Evolutionary conservation across 2,888 invertebrate species (phyloP).

Genomic region (Mesorhabditis spiculigera): DNA sequence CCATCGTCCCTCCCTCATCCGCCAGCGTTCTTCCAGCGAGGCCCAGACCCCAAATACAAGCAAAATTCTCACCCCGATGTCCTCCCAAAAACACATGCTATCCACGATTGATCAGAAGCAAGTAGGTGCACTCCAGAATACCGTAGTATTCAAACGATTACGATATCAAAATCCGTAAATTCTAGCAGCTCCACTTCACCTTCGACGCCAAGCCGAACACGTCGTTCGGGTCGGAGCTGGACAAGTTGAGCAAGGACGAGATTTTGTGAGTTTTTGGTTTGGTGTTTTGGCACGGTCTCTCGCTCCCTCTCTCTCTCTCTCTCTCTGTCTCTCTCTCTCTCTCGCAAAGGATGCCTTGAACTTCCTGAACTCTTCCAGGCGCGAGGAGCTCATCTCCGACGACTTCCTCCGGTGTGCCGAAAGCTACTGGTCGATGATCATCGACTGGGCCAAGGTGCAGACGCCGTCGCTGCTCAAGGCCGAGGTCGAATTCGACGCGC

Average conservation of each 20-base stretch:
- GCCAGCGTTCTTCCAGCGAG: neutral
- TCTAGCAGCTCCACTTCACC: neutral
- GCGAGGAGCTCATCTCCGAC: neutral
- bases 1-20: neutral
- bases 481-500: neutral
- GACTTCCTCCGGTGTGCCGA: neutral
- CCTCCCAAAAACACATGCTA: slow-evolving; percentile 1
- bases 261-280: neutral
- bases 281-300: too few relatives aligned
- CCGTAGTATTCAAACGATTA: neutral
- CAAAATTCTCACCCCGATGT: neutral
- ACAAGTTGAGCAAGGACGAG: neutral
- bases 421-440: neutral
- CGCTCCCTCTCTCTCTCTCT: too few relatives aligned
- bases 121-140: neutral
- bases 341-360: neutral
- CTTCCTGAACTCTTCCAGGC: neutral
- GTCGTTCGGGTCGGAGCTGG: neutral
- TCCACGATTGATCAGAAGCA: slow-evolving; percentile 1
- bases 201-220: neutral
- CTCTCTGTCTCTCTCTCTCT: too few relatives aligned
- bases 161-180: too few relatives aligned
- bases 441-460: neutral
- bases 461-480: slow-evolving; percentile 1
- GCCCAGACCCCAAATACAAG: neutral